These are phyloP conservation scores for Tenodera sinensis DNA, from an alignment of 2,888 invertebrate species.

Conservation along the genomic window DNA sequence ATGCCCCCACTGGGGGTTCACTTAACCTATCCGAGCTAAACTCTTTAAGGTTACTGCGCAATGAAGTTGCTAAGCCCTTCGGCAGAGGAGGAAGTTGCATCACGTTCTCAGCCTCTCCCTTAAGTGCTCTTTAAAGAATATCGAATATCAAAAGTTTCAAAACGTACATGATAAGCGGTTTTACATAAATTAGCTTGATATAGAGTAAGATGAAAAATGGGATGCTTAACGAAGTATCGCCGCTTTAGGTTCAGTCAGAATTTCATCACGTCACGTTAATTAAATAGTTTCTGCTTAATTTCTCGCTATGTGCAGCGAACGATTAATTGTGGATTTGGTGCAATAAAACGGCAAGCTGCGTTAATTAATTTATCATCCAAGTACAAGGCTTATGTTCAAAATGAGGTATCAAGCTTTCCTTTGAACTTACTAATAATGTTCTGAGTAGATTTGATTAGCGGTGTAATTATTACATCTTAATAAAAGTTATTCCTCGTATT, in stretches of 20 bases:
- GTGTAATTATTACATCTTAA: too few relatives aligned
- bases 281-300: neutral
- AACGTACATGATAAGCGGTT: neutral
- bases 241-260: neutral
- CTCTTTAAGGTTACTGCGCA: neutral
- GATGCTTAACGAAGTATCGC: too few relatives aligned
- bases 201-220: neutral
- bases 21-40: neutral
- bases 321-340: neutral
- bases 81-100: neutral
- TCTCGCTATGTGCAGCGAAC: neutral
- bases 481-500: too few relatives aligned
- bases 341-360: neutral
- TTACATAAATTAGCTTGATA: neutral
- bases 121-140: neutral
- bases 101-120: neutral
- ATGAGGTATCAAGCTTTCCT: neutral
- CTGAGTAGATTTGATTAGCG: neutral
- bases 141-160: neutral
- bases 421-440: neutral
- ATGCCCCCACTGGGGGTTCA: neutral
- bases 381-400: neutral
- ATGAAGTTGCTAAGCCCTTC: neutral
- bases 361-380: neutral
- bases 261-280: neutral